phyloP scores from a whole-genome alignment of 1,140 invertebrate genomes.

The Rhopalosiphum maidis region DNA sequence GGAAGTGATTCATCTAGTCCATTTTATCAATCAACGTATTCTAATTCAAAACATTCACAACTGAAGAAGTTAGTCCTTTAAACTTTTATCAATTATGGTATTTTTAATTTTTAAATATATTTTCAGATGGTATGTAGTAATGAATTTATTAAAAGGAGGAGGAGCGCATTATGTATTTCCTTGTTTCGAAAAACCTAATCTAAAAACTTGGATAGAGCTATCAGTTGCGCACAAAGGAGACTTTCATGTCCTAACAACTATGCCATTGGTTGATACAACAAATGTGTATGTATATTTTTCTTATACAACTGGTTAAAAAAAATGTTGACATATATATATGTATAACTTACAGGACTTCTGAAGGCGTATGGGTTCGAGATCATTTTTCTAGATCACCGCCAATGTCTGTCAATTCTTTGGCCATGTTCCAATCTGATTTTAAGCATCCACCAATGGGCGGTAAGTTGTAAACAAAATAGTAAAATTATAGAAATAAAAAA shows the following conservation, averaged over 20 bases:
- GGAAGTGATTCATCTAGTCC: constrained; percentile 57
- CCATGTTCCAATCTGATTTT: constrained; percentile 80
- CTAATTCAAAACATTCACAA: constrained; percentile 58
- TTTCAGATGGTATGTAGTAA: constrained; percentile 71
- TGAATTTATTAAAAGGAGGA: constrained; percentile 77
- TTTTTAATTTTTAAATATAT: constrained; percentile 2
- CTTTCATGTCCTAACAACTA: constrained; percentile 72
- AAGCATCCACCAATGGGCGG: constrained; percentile 29
- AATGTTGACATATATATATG: background rate
- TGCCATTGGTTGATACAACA: constrained; percentile 66
- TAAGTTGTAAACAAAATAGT: constrained; percentile 55
- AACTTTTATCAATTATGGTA: background rate
- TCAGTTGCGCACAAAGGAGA: constrained; percentile 70
- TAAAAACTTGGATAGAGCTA: constrained; percentile 77
- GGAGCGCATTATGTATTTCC: constrained; percentile 87
- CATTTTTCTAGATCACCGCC: constrained; percentile 75
- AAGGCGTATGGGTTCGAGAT: constrained; percentile 69
- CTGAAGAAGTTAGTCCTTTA: background rate
- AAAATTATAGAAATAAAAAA: background rate
- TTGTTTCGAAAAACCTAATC: constrained; percentile 88
- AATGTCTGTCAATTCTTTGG: constrained; percentile 87
- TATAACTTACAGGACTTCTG: constrained; percentile 59
- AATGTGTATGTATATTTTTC: constrained; percentile 68
- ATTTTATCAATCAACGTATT: constrained; percentile 59
- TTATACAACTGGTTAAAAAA: background rate